These are phyloP conservation scores for Corticium candelabrum DNA, from an alignment of 37 sponge, comb jelly and placozoan species.

Conservation along the genomic window DNA sequence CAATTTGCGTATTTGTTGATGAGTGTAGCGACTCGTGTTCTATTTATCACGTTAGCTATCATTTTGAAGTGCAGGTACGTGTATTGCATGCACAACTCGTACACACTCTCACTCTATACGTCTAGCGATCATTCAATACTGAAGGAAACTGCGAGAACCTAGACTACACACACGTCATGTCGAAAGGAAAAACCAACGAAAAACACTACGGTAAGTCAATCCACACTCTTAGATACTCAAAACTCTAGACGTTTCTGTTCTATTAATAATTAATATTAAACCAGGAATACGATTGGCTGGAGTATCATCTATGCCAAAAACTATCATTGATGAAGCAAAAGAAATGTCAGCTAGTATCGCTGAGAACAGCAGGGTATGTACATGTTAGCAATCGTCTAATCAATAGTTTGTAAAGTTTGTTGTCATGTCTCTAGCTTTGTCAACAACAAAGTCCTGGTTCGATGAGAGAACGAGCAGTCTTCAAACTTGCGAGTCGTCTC, in stretches of 20 bases:
- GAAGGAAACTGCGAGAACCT: slow-evolving; percentile 14
- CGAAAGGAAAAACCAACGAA: slow-evolving; percentile 46
- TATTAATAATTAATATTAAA: background rate
- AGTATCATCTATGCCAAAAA: slow-evolving; percentile 40
- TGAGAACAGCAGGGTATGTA: slow-evolving; percentile 7
- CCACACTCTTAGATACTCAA: background rate
- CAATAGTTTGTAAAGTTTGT: background rate
- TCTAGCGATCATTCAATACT: background rate
- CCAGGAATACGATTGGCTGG: slow-evolving; percentile 67
- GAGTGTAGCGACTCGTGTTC: background rate
- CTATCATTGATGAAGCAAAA: slow-evolving; percentile 54
- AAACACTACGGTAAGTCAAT: slow-evolving; percentile 18
- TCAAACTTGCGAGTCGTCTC: slow-evolving; percentile 47
- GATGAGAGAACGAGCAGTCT: slow-evolving; percentile 7
- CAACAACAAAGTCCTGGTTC: slow-evolving; percentile 19
- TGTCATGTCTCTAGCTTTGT: slow-evolving; percentile 6
- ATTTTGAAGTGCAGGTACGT: slow-evolving; percentile 75
- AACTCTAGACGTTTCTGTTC: background rate
- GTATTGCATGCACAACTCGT: background rate
- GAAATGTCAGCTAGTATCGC: slow-evolving; percentile 29
- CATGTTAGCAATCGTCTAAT: too few relatives aligned
- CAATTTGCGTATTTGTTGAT: background rate
- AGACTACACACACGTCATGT: slow-evolving; percentile 46
- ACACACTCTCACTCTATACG: too few relatives aligned
- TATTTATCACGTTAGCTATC: slow-evolving; percentile 43